Percentiles rank a stretch among this genome's conserved stretches.
Evolutionary conservation across 2,113 vertebrate species (phyloP).

Genomic region (Lepisosteus osseus): DNA sequence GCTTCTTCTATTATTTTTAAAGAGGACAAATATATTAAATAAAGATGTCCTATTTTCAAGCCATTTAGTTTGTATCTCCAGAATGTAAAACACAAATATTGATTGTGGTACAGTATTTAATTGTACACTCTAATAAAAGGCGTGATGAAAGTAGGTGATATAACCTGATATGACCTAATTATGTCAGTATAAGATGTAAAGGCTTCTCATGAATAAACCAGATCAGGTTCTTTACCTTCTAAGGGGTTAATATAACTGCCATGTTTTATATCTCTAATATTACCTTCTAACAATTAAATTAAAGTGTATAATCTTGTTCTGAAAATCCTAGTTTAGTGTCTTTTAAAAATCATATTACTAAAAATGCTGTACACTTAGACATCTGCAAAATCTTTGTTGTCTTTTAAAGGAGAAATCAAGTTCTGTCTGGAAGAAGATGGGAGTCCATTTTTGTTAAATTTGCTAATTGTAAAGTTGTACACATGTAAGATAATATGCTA

Average conservation of each 20-base stretch:
- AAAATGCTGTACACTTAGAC: conserved; percentile 11
- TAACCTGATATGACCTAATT: neutral
- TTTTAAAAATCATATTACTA: conserved; percentile 25
- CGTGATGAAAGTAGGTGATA: neutral
- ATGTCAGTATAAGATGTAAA: neutral
- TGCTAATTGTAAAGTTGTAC: too few relatives aligned
- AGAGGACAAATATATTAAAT: neutral
- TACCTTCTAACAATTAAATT: conserved; percentile 15
- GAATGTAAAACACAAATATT: neutral
- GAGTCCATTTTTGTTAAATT: too few relatives aligned
- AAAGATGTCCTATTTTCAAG: neutral
- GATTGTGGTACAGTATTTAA: neutral
- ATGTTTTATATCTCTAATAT: neutral
- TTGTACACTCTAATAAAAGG: neutral
- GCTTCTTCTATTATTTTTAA: conserved; percentile 25
- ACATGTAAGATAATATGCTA: neutral
- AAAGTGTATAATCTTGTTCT: conserved; percentile 21
- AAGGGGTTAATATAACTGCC: conserved; percentile 11
- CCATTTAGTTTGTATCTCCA: neutral
- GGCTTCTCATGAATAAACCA: neutral
- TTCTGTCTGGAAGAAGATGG: neutral
- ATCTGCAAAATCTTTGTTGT: neutral
- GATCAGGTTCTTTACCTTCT: neutral
- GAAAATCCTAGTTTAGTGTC: conserved; percentile 18
- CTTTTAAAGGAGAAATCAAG: conserved; percentile 17